phyloP scores from a whole-genome alignment of 2,113 vertebrate genomes.

The Delphinapterus leucas region DNA sequence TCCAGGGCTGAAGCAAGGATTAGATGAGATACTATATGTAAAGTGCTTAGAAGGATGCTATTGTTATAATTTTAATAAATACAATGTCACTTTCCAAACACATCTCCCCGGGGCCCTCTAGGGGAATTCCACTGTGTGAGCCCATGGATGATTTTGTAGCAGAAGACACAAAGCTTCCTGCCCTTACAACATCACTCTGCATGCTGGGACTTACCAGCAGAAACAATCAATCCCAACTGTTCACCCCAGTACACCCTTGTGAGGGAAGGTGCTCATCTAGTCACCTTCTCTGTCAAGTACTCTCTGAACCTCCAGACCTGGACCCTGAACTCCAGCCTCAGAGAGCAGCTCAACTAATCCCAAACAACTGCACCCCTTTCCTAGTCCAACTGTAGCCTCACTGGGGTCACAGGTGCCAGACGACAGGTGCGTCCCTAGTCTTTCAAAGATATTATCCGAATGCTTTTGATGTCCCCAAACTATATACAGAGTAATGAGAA shows the following conservation, averaged over 20 bases:
- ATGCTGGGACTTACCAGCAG: background rate
- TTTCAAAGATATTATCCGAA: slow-evolving; percentile 59
- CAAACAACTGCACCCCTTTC: slow-evolving; percentile 42
- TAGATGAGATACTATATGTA: background rate
- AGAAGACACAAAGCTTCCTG: background rate
- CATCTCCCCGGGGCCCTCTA: background rate
- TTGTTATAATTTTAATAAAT: slow-evolving; percentile 22
- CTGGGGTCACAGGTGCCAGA: slow-evolving; percentile 31
- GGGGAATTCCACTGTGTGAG: background rate
- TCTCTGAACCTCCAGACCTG: slow-evolving; percentile 20
- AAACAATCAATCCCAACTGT: background rate
- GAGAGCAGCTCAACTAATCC: slow-evolving; percentile 40
- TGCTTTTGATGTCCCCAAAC: slow-evolving; percentile 61
- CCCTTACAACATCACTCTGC: background rate
- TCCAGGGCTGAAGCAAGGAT: background rate
- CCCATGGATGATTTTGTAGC: background rate
- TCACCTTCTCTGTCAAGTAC: background rate
- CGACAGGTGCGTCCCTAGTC: background rate
- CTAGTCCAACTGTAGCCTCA: background rate
- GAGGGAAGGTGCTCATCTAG: background rate
- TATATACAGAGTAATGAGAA: slow-evolving; percentile 37
- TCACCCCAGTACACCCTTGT: background rate
- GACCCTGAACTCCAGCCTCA: background rate
- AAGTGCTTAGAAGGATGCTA: background rate
- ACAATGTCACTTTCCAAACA: background rate